Base-by-base conservation (phyloP, 2,888 invertebrate genomes). In the Tenthredo distinguenda region DNA sequence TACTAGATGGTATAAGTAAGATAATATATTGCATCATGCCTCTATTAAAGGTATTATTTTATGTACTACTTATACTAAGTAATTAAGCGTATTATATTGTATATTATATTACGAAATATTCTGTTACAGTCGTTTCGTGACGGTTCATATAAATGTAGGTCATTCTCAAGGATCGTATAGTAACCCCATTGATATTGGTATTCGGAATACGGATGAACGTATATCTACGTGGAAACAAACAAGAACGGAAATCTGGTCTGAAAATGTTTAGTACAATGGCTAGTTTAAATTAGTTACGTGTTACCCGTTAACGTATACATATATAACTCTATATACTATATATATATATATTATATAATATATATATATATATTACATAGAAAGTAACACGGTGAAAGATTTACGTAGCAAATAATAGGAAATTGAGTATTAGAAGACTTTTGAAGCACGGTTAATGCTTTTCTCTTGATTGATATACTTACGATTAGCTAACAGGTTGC, bases 11-110 rank as follows among this genome's bases (percentile, higher is more conserved):
- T 34, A 68, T 83, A 83, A 83, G 71, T 83, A 83, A 83, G 68
- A 83, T 74, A 83, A 43, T 18, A 83, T 83, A 71, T 68, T 83
- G 18, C 83, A 58, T 83, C 83, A 83, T 68, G 83, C 83, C 83
- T 65, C 47, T 83, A 68, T 68, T 43, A 47, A 83, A 83, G 83
- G 83, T 83, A 68, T 83, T 83, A 83, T 83, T 83, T 83, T 83
- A 83, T 83, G 34, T 83, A 83, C 83, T 83, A 71, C 83, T 83
- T 71, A 68, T 43, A 83, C 21, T 83, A 47, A 31, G 26, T 15
- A 65, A 65, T 81, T 68, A 31, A 68, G 68, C 43, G 50, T 83
- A 83, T 68, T 55, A 68, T 83, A 68, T 68, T 81, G 62, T 62
- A 77, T 77, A 55, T 50, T 77, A 77, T 31, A 34, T 77, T 77